Evolutionary conservation across 2,113 vertebrate species (phyloP).

Genomic region (Cariama cristata): DNA sequence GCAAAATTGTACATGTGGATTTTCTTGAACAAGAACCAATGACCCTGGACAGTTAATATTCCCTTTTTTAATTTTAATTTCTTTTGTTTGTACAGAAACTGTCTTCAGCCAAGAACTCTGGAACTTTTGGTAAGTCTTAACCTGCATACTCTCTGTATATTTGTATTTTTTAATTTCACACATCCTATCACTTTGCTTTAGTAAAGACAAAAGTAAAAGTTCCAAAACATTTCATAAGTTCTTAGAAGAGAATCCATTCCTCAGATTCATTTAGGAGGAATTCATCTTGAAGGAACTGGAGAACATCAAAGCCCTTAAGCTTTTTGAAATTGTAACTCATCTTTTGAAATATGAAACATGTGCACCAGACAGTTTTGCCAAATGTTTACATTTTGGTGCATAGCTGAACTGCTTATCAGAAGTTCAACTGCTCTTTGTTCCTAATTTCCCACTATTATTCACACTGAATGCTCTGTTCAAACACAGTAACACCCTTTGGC

Average conservation of each 20-base stretch:
- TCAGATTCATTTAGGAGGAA: slow-evolving; percentile 33
- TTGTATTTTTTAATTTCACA: not conserved
- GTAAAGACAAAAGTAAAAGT: not conserved
- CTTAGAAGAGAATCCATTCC: not conserved
- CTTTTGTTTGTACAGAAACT: not conserved
- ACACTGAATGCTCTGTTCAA: slow-evolving; percentile 8
- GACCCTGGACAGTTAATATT: not conserved
- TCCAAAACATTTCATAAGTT: not conserved
- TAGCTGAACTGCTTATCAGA: slow-evolving; percentile 72
- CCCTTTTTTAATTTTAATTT: not conserved
- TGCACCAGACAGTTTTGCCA: slow-evolving; percentile 58
- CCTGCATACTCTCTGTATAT: not conserved
- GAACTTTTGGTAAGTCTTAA: not conserved
- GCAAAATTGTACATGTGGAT: not conserved
- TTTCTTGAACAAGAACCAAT: not conserved
- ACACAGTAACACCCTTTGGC: slow-evolving; percentile 5
- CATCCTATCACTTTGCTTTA: not conserved
- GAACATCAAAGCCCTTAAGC: slow-evolving; percentile 62
- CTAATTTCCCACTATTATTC: slow-evolving; percentile 62
- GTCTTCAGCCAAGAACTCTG: not conserved
- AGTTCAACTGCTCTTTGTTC: slow-evolving; percentile 73
- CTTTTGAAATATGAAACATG: slow-evolving; percentile 58
- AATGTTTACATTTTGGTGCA: slow-evolving; percentile 75
- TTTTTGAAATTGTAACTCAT: slow-evolving; percentile 10
- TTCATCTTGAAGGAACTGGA: slow-evolving; percentile 25